A percentile compares a stretch with the other conserved stretches of the same genome.
Conservation (phyloP, 2,888 invertebrate genomes). For the Apotomis capreana region DNA sequence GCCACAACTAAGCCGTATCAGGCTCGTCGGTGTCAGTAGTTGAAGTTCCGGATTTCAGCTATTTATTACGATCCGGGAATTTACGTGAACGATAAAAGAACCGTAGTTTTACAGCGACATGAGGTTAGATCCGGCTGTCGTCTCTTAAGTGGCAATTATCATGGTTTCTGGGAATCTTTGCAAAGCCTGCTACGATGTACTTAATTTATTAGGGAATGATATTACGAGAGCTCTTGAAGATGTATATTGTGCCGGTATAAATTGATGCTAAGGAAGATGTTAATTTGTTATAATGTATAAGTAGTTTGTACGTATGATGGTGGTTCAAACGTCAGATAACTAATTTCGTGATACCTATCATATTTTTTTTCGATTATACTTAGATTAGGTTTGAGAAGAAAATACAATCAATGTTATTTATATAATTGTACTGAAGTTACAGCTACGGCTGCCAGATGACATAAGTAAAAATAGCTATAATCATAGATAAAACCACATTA, state of each 20-base stretch:
- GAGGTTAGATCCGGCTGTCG: slow-evolving; percentile 38
- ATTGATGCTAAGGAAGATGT: not conserved
- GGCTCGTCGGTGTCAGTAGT: slow-evolving; percentile 69
- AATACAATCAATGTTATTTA: no score
- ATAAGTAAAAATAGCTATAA: no score
- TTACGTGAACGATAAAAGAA: slow-evolving; percentile 76
- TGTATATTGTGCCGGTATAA: slow-evolving; percentile 2
- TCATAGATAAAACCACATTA: no score
- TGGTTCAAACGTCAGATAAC: no score
- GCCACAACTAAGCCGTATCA: slow-evolving; percentile 68
- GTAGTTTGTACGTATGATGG: no score
- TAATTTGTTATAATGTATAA: not conserved
- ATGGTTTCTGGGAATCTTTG: slow-evolving; percentile 28
- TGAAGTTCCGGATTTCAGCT: slow-evolving; percentile 79
- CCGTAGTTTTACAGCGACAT: slow-evolving; percentile 47
- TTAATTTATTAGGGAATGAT: slow-evolving; percentile 36
- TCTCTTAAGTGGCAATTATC: slow-evolving; percentile 43
- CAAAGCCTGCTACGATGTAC: slow-evolving; percentile 21
- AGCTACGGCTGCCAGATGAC: no score
- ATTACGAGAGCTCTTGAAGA: not conserved
- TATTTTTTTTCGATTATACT: no score
- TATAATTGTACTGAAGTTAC: no score
- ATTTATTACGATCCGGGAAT: slow-evolving; percentile 79
- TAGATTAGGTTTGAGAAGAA: no score
- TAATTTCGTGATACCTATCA: no score